Percentiles rank a stretch among this genome's conserved stretches.
Evolutionary conservation across 2,888 invertebrate genomes (phyloP).

Genomic region (Papilio demoleus): DNA sequence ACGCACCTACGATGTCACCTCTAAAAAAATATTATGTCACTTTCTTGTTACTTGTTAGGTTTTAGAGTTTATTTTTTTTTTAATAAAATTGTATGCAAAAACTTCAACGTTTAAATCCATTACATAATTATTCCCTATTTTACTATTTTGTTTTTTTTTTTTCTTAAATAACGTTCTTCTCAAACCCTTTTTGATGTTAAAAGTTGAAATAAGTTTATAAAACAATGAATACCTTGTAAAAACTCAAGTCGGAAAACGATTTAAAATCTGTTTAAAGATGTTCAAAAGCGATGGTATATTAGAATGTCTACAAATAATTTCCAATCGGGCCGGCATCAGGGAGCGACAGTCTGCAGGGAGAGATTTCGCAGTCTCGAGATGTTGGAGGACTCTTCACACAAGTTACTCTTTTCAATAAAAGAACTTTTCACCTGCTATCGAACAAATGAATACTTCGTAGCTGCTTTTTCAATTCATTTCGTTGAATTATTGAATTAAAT

Average conservation of each 20-base stretch:
- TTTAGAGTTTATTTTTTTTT: neutral
- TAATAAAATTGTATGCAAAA: too few species aligned
- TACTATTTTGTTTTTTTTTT: too few species aligned
- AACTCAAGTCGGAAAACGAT: neutral
- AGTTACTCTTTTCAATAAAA: constrained; percentile 36
- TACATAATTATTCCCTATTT: too few species aligned
- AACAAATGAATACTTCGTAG: constrained; percentile 7
- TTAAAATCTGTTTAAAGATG: constrained; percentile 6
- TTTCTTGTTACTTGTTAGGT: neutral
- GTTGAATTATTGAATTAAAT: neutral
- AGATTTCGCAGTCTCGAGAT: constrained; percentile 20
- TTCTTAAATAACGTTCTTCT: too few species aligned
- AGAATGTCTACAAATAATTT: constrained; percentile 24
- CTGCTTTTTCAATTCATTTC: constrained; percentile 1
- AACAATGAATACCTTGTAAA: too few species aligned
- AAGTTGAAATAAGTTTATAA: too few species aligned
- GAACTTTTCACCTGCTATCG: constrained; percentile 21
- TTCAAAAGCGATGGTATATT: constrained; percentile 26
- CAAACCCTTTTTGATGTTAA: too few species aligned
- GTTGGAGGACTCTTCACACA: constrained; percentile 27
- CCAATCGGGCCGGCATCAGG: neutral
- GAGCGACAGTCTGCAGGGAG: neutral
- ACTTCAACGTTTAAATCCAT: too few species aligned
- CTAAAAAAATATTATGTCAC: too few species aligned
- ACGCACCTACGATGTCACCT: neutral